Conservation (phyloP, 2,113 vertebrate genomes). For the Vanacampus margaritifer region DNA sequence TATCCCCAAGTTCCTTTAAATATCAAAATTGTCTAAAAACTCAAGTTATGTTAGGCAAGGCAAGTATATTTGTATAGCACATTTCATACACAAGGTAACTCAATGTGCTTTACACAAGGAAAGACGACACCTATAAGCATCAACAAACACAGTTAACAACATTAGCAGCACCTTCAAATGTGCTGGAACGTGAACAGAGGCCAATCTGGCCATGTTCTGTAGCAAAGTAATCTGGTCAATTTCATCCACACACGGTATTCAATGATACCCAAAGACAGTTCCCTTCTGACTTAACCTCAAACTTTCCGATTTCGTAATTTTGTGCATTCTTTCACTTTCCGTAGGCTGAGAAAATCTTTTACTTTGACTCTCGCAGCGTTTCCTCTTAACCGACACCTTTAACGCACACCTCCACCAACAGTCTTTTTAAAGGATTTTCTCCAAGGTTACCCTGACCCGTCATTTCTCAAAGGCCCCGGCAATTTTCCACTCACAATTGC, state of each 20-base stretch:
- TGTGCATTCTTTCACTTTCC: background rate
- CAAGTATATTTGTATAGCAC: too few species aligned
- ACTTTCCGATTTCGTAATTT: background rate
- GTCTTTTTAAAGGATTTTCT: conserved; percentile 29
- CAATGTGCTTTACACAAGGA: too few species aligned
- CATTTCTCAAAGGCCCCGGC: conserved; percentile 27
- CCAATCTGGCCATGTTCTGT: too few species aligned
- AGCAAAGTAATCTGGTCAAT: too few species aligned
- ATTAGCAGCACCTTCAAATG: too few species aligned
- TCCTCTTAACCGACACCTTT: conserved; percentile 29
- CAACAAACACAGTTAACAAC: too few species aligned
- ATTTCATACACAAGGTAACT: too few species aligned
- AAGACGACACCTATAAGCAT: too few species aligned
- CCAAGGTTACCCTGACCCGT: conserved; percentile 50
- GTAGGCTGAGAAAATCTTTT: background rate
- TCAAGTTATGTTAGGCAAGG: too few species aligned
- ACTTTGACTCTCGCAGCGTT: conserved; percentile 24
- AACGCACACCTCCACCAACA: conserved; percentile 37
- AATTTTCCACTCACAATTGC: conserved; percentile 3
- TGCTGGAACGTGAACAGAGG: too few species aligned
- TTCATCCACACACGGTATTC: background rate
- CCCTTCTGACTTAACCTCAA: background rate
- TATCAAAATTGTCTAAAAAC: too few species aligned
- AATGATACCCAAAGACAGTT: background rate
- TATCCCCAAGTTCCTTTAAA: too few species aligned